Conservation (phyloP, 2,113 vertebrate species). For the Hypanus sabinus region DNA sequence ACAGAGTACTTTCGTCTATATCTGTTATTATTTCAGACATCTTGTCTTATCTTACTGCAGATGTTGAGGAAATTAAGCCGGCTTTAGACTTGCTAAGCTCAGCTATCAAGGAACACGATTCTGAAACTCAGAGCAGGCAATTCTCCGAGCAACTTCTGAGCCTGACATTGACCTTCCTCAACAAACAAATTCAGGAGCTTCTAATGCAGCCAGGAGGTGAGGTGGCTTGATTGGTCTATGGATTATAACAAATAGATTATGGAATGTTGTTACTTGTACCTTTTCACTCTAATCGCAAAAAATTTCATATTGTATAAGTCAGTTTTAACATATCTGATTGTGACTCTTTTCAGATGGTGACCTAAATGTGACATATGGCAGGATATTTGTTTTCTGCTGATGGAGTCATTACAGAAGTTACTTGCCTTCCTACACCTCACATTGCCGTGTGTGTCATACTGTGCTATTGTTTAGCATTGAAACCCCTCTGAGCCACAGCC, state of each 20-base stretch:
- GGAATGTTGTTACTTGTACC: not conserved
- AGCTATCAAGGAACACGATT: conserved; percentile 71
- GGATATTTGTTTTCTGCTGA: not conserved
- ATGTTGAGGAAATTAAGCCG: conserved; percentile 70
- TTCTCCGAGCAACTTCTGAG: conserved; percentile 87
- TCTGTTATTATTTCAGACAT: conserved; percentile 32
- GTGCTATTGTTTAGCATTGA: not conserved
- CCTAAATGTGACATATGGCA: not conserved
- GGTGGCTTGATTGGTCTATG: conserved; percentile 5
- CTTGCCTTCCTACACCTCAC: not conserved
- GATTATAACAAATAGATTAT: not conserved
- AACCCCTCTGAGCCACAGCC: not conserved
- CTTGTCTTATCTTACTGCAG: conserved; percentile 49
- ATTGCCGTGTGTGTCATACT: not conserved
- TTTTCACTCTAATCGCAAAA: not conserved
- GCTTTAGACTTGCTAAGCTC: conserved; percentile 77
- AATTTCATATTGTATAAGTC: too few relatives aligned
- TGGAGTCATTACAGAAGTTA: not conserved
- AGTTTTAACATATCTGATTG: too few relatives aligned
- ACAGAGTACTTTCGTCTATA: not conserved
- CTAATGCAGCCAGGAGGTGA: conserved; percentile 60
- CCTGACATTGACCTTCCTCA: conserved; percentile 75
- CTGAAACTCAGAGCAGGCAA: conserved; percentile 79
- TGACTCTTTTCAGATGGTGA: not conserved
- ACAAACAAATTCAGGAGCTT: conserved; percentile 67